Percentiles rank a stretch among this genome's conserved stretches.
Conservation (phyloP, 2,888 invertebrate genomes). For the Andrena bicolor region DNA sequence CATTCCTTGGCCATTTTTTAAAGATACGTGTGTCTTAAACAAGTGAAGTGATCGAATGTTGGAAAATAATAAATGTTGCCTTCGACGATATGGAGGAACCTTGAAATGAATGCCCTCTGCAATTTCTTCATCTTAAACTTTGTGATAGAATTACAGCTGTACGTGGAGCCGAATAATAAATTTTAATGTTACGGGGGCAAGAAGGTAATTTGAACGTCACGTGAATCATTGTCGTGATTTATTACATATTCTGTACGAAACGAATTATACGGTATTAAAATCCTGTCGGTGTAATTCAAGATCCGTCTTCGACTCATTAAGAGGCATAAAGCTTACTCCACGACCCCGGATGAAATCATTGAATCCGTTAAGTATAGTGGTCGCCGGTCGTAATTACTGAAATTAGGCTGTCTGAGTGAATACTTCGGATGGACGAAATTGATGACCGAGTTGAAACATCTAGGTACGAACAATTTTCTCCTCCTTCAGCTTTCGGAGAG, state of each 20-base stretch:
- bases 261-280: slow-evolving; percentile 18
- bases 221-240: background rate
- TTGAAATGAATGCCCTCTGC: background rate
- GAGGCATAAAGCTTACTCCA: slow-evolving; percentile 41
- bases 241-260: background rate
- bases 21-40: too few relatives aligned
- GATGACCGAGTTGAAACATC: slow-evolving; percentile 12
- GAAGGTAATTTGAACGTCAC: background rate
- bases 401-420: slow-evolving; percentile 50
- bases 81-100: too few relatives aligned
- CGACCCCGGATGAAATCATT: slow-evolving; percentile 67
- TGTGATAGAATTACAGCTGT: background rate
- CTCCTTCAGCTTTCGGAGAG: background rate
- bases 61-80: too few relatives aligned
- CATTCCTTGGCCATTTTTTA: too few relatives aligned
- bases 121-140: background rate
- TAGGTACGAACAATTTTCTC: background rate
- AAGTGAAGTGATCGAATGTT: too few relatives aligned
- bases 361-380: slow-evolving; percentile 57
- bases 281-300: slow-evolving; percentile 32
- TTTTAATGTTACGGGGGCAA: background rate
- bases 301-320: slow-evolving; percentile 53
- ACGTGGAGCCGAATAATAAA: background rate
- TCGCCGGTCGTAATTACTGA: slow-evolving; percentile 60
- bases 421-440: background rate